These are phyloP conservation scores for Euproctis similis DNA, from an alignment of 2,888 invertebrate genomes.

Conservation along the genomic window DNA sequence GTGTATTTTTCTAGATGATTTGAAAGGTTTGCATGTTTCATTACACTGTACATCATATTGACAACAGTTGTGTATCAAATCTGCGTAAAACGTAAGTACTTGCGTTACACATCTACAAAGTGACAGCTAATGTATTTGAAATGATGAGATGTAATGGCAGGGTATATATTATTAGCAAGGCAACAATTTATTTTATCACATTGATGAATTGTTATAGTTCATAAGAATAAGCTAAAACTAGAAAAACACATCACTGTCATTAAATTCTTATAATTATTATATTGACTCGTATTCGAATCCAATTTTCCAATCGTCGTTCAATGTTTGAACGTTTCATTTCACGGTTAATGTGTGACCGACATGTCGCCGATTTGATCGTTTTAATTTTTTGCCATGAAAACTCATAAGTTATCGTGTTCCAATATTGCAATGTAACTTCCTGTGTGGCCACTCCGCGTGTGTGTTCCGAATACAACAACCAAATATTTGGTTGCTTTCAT, in stretches of 20 bases:
- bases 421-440: slow-evolving; percentile 56
- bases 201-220: neutral
- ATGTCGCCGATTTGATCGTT: slow-evolving; percentile 53
- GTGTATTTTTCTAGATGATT: slow-evolving; percentile 14
- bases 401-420: slow-evolving; percentile 47
- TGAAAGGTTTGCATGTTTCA: slow-evolving; percentile 17
- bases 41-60: slow-evolving; percentile 12
- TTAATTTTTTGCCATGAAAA: slow-evolving; percentile 48
- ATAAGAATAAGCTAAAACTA: neutral
- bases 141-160: neutral
- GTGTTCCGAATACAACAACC: slow-evolving; percentile 44
- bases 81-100: slow-evolving; percentile 3
- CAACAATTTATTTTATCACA: neutral
- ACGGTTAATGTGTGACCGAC: slow-evolving; percentile 53
- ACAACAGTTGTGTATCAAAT: slow-evolving; percentile 13
- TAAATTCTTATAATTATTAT: slow-evolving; percentile 18
- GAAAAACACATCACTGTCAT: slow-evolving; percentile 3
- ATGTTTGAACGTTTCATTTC: slow-evolving; percentile 52
- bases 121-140: slow-evolving; percentile 1
- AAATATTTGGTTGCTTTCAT: slow-evolving; percentile 68
- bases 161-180: neutral
- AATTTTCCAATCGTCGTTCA: slow-evolving; percentile 39
- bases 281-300: slow-evolving; percentile 33
- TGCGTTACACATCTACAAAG: slow-evolving; percentile 1
- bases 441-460: slow-evolving; percentile 68